Conservation (phyloP, 2,888 invertebrate genomes). For the Callimorpha dominula region DNA sequence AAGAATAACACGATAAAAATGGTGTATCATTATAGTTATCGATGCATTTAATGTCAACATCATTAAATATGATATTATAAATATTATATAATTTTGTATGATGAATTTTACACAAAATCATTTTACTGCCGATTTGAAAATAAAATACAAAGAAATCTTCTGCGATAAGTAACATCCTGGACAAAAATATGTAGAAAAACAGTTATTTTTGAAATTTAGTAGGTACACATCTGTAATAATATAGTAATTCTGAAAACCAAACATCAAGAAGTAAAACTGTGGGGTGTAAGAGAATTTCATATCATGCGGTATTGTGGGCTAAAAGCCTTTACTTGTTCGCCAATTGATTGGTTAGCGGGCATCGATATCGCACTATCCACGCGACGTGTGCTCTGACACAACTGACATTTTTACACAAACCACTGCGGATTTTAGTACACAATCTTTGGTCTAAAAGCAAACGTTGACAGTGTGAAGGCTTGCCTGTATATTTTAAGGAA, state of each 20-base stretch:
- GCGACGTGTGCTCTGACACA: conserved; percentile 36
- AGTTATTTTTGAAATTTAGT: too few relatives aligned
- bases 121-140: too few relatives aligned
- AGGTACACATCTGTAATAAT: too few relatives aligned
- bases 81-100: too few relatives aligned
- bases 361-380: conserved; percentile 52
- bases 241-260: not conserved
- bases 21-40: too few relatives aligned
- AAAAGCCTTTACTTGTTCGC: conserved; percentile 76
- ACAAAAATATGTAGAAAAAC: too few relatives aligned
- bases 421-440: conserved; percentile 22
- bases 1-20: too few relatives aligned
- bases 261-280: not conserved
- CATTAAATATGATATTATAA: too few relatives aligned
- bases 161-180: too few relatives aligned
- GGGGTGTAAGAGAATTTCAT: conserved; percentile 10
- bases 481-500: not conserved
- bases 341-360: conserved; percentile 67
- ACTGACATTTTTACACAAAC: conserved; percentile 29
- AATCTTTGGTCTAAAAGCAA: conserved; percentile 1
- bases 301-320: conserved; percentile 40
- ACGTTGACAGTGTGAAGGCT: not conserved
- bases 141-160: too few relatives aligned
- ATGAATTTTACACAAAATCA: too few relatives aligned
- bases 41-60: too few relatives aligned